Evolutionary conservation across 2,113 vertebrate species (phyloP), one percentile per base, ranked within the genome.

Genomic region (Nesoenas mayeri): DNA sequence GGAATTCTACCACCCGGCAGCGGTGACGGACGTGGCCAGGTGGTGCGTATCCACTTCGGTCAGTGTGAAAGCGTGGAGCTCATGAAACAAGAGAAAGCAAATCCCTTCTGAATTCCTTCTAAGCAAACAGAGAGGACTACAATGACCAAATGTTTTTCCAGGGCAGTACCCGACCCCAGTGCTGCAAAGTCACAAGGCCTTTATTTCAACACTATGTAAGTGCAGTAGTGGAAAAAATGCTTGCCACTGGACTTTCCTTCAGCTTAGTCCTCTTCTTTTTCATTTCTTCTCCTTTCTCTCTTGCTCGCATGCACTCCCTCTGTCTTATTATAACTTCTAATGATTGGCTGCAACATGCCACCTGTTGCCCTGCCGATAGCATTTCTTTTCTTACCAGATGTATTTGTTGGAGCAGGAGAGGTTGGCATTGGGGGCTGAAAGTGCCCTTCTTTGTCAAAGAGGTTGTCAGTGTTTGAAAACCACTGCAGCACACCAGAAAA

Each of bases 11-110:
- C 97, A 97, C 98, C 97, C 98, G 91, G 95, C 57, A 32, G 93
- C 36, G 15, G 67, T 98, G 99, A 99, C 96, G 95, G 99, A 99
- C 98, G 3, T 54, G 79, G 81, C 97, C 99, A 99, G 98, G 98
- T 99, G 99, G 94, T 97, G 67, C 66, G 47, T 98, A 98, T 98
- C 98, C 96, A 98, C 98, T 97, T 98, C 80, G 89, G 94, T 97
- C 97, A 97, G 98, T 86, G 97, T 81, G 98, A 97, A 98, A 98
- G 96, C 15, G 91, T 95, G 97, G 96, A 96, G 97, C 97, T 98
- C 96, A 51, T 97, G 98, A 98, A 98, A 98, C 97, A 98, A 98
- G 97, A 97, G 98, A 98, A 97, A 97, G 97, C 97, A 98, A 98
- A 98, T 98, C 98, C 96, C 86, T 93, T 88, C 88, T 97, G 98